A percentile compares a stretch with the other conserved stretches of the same genome.
Evolutionary conservation across 1,140 invertebrate species (phyloP).

Genomic region (Brachionus calyciflorus): DNA sequence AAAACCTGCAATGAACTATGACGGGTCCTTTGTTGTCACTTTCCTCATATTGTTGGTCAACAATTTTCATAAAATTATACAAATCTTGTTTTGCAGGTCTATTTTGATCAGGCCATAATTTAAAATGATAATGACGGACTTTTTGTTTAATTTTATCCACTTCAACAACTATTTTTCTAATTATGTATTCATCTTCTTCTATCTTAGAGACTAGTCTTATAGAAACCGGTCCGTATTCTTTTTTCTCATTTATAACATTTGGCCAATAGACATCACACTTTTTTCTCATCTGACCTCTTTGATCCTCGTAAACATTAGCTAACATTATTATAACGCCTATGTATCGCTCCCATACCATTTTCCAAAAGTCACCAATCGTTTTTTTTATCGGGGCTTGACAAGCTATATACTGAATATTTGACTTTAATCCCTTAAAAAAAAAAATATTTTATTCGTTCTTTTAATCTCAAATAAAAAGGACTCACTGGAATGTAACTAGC

Average conservation of each 20-base stretch:
- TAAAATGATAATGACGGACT: conserved; percentile 23
- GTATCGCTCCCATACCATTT: conserved; percentile 99
- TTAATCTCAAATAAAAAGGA: background rate
- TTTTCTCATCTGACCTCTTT: conserved; percentile 54
- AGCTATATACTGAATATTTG: conserved; percentile 79
- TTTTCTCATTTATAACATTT: background rate
- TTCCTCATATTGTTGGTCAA: background rate
- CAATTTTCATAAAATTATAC: conserved; percentile 25
- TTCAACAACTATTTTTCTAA: background rate
- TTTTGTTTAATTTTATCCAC: background rate
- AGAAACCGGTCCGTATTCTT: background rate
- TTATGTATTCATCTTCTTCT: background rate
- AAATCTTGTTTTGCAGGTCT: background rate
- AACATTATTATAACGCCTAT: conserved; percentile 98
- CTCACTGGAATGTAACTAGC: conserved; percentile 67
- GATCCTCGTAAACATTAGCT: conserved; percentile 93
- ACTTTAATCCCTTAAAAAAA: background rate
- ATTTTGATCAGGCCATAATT: conserved; percentile 25
- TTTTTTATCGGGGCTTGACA: conserved; percentile 92
- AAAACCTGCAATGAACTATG: conserved; percentile 28
- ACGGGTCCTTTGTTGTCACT: conserved; percentile 2
- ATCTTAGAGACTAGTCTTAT: background rate
- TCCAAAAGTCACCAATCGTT: conserved; percentile 96
- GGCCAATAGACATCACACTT: conserved; percentile 26
- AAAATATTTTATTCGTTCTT: background rate